Conservation (phyloP, 2,113 vertebrate species). For the Euleptes europaea region DNA sequence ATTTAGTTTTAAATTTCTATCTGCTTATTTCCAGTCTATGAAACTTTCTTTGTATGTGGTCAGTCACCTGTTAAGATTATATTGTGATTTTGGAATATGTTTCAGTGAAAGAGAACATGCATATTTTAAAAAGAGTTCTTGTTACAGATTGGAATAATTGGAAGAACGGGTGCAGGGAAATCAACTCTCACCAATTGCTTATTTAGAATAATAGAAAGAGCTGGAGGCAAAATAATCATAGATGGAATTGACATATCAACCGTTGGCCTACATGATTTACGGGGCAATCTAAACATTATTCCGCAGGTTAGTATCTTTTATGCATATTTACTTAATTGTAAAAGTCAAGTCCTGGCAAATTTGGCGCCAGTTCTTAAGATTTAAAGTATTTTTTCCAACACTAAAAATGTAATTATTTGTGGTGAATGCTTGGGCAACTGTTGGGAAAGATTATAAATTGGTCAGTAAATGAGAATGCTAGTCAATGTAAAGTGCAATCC, state of each 20-base stretch:
- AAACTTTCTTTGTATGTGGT: background rate
- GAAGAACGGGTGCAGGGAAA: conserved; percentile 69
- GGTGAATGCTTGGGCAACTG: too few relatives aligned
- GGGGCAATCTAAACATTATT: conserved; percentile 69
- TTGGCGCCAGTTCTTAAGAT: too few relatives aligned
- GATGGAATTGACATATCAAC: conserved; percentile 70
- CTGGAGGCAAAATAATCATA: conserved; percentile 68
- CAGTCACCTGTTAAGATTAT: background rate
- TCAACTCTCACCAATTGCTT: conserved; percentile 69
- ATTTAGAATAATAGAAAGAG: conserved; percentile 67
- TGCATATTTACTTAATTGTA: background rate
- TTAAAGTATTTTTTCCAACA: too few relatives aligned
- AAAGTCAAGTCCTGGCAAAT: too few relatives aligned
- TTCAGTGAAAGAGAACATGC: background rate
- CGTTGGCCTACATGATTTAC: conserved; percentile 69
- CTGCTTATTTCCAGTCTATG: background rate
- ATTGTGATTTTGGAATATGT: background rate
- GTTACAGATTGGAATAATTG: conserved; percentile 69
- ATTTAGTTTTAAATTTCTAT: background rate
- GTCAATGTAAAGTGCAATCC: too few relatives aligned
- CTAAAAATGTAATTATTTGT: too few relatives aligned
- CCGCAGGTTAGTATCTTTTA: conserved; percentile 53
- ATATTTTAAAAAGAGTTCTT: conserved; percentile 8
- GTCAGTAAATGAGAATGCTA: too few relatives aligned
- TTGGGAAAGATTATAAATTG: too few relatives aligned